Base-by-base conservation (phyloP, 2,113 vertebrate genomes). In the Alosa alosa region DNA sequence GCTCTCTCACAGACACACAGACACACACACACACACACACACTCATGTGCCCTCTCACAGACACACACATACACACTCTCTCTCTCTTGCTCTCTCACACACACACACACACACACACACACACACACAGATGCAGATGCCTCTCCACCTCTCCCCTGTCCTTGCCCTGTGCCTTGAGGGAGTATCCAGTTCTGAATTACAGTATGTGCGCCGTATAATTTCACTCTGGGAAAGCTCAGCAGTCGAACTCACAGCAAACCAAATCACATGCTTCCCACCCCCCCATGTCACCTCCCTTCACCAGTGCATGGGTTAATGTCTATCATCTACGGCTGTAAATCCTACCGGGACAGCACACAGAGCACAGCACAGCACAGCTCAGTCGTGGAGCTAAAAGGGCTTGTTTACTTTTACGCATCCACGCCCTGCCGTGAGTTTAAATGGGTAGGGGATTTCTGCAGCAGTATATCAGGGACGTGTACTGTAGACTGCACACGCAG, bases 21-120 rank as follows among this genome's bases (percentile, higher is more conserved):
- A 49, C 47, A 49, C 47, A 49, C 47, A 49, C 47, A 49, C 47
- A 31, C 31, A 31, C 31, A 31, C 31, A 31, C 41, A 3, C 41
- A 3, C 41, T 1, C 41, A 3, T 4, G 1, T 41, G 41, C 41
- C 4, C 41, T 41, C 41, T 2, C 41, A 44, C 41, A 44, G 0
- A 17, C 50, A 55, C 52, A 55, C 52, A 55, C 52, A 55, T 17
- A 55, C 15, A 55, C 52, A 18, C 17, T 2, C 41, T 44, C 41
- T 44, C 41, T 44, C 41, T 44, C 41, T 44, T 44, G 41, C 41
- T 44, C 41, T 44, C 41, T 3, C 41, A 44, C 52, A 18, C 81
- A 86, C 25, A 84, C 47, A 47, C 75, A 10, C 50, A 60, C 50
- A n/a, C 25, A 9, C 52, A 60, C 82, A 87, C 31, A 81, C 6